Evolutionary conservation across 2,113 vertebrate species (phyloP).

Genomic region (Chaetodon auriga): DNA sequence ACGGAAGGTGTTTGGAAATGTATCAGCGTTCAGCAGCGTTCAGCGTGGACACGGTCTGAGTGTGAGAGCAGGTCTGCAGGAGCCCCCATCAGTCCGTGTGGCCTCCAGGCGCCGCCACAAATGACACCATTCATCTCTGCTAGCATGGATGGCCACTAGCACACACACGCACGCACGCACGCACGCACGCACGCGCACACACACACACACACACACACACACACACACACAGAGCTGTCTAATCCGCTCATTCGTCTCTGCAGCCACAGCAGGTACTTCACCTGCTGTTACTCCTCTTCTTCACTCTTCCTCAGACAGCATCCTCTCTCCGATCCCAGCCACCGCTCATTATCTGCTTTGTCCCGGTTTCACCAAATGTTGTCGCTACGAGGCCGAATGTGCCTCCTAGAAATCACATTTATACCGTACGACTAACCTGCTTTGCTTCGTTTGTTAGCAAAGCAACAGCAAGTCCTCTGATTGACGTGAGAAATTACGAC

Average conservation of each 20-base stretch:
- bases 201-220: constrained; percentile 41
- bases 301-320: constrained; percentile 15
- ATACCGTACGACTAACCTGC: background rate
- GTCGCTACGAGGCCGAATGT: background rate
- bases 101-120: constrained; percentile 80
- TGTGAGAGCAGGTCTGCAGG: constrained; percentile 65
- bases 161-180: constrained; percentile 38
- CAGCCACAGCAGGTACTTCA: constrained; percentile 61
- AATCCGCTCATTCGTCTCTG: constrained; percentile 52
- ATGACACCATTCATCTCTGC: constrained; percentile 85
- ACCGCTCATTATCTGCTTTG: background rate
- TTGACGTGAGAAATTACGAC: no score
- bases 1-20: constrained; percentile 24
- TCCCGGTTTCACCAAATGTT: background rate
- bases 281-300: constrained; percentile 59
- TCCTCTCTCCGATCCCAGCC: constrained; percentile 15
- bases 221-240: constrained; percentile 18
- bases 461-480: background rate
- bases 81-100: constrained; percentile 64
- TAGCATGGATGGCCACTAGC: constrained; percentile 42
- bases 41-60: constrained; percentile 42
- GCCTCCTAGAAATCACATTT: background rate
- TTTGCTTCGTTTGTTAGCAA: background rate
- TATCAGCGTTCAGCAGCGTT: constrained; percentile 55
- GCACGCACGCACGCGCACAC: constrained; percentile 33